Conservation (phyloP, 2,888 invertebrate species). For the Toxonevra muliebris region DNA sequence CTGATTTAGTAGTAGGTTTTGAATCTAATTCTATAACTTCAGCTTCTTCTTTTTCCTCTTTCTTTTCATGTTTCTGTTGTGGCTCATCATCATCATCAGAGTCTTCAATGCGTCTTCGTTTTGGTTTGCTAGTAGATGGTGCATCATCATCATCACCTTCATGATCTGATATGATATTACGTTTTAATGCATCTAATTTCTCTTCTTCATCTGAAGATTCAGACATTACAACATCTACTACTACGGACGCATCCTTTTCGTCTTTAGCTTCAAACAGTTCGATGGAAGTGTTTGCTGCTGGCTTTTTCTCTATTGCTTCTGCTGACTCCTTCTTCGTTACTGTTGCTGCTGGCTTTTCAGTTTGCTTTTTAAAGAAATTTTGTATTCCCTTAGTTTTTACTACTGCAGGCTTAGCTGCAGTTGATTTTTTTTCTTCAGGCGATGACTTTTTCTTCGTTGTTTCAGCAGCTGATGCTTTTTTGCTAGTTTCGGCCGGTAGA, state of each 20-base stretch:
- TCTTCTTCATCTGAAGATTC: slow-evolving; percentile 60
- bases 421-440: slow-evolving; percentile 15
- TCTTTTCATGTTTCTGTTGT: slow-evolving; percentile 43
- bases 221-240: slow-evolving; percentile 15
- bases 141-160: slow-evolving; percentile 44
- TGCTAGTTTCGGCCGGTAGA: slow-evolving; percentile 20
- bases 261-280: slow-evolving; percentile 53
- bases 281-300: slow-evolving; percentile 48
- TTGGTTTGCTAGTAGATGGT: slow-evolving; percentile 38
- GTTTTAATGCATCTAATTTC: slow-evolving; percentile 53
- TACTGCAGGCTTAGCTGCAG: slow-evolving; percentile 22
- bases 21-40: slow-evolving; percentile 33
- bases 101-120: slow-evolving; percentile 58
- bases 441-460: slow-evolving; percentile 16
- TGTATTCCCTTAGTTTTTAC: slow-evolving; percentile 48
- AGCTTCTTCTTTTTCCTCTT: slow-evolving; percentile 30
- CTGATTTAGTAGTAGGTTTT: slow-evolving; percentile 37
- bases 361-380: slow-evolving; percentile 44
- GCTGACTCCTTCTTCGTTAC: slow-evolving; percentile 29
- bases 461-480: slow-evolving; percentile 24
- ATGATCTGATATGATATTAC: slow-evolving; percentile 46
- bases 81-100: slow-evolving; percentile 56
- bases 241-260: slow-evolving; percentile 32
- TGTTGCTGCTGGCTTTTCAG: slow-evolving; percentile 29
- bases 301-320: slow-evolving; percentile 25